Conservation (phyloP, 2,797 vertebrate species). For the Urosaurus nigricauda region DNA sequence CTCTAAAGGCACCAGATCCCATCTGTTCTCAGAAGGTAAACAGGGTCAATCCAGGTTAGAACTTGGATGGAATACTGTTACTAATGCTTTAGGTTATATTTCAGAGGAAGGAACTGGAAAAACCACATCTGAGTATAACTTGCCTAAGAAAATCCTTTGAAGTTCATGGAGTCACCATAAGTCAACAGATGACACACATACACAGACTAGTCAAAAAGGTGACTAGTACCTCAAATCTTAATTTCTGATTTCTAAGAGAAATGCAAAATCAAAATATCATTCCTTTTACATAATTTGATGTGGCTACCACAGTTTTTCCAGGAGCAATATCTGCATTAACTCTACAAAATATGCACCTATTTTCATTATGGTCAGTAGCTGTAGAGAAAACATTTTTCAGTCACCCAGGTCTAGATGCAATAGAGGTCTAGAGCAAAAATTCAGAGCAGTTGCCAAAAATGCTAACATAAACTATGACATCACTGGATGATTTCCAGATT, state of each 20-base stretch:
- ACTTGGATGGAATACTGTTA: no score
- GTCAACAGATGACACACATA: no score
- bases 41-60: no score
- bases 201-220: no score
- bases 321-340: slow-evolving; percentile 68
- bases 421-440: slow-evolving; percentile 54
- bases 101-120: no score
- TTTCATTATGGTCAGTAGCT: slow-evolving; percentile 73
- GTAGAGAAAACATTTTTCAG: slow-evolving; percentile 61
- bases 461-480: slow-evolving; percentile 63
- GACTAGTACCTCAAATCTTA: slow-evolving; percentile 7
- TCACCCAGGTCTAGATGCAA: slow-evolving; percentile 51
- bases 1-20: no score
- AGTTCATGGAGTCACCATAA: no score
- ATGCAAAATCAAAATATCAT: slow-evolving; percentile 57
- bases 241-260: slow-evolving; percentile 37
- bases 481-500: slow-evolving; percentile 47
- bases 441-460: slow-evolving; percentile 72
- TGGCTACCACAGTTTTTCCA: slow-evolving; percentile 63
- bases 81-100: no score
- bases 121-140: no score
- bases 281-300: slow-evolving; percentile 61
- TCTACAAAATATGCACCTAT: slow-evolving; percentile 61
- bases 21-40: no score
- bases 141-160: no score